Evolutionary conservation across 2,888 invertebrate genomes (phyloP).

Genomic region (Pristionchus japonicus): DNA sequence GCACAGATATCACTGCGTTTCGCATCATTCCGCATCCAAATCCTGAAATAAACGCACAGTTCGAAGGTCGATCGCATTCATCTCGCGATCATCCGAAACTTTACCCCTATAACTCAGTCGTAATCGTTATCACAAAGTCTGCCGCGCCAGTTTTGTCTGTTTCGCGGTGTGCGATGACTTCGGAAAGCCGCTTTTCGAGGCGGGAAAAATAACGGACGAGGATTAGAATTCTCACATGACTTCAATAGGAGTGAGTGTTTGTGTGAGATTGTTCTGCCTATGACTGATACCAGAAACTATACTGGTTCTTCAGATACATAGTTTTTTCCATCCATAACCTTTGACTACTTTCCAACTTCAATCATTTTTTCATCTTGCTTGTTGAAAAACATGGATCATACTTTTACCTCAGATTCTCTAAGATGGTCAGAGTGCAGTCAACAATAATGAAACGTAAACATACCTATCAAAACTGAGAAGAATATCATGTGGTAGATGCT

Average conservation of each 20-base stretch:
- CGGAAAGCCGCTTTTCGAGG: conserved; percentile 24
- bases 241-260: background rate
- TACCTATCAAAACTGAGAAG: conserved; percentile 54
- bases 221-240: conserved; percentile 18
- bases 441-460: background rate
- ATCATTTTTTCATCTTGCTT: no score
- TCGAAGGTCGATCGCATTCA: background rate
- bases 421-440: no score
- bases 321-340: no score
- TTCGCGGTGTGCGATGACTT: background rate
- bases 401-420: no score
- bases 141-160: background rate
- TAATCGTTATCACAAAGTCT: conserved; percentile 9
- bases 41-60: conserved; percentile 49
- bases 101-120: conserved; percentile 8
- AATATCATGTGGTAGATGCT: conserved; percentile 54
- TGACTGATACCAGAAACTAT: background rate
- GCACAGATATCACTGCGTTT: conserved; percentile 60
- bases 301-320: background rate
- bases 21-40: conserved; percentile 62
- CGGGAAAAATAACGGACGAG: conserved; percentile 9
- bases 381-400: no score
- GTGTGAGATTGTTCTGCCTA: background rate
- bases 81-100: background rate
- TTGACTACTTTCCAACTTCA: no score